Conservation (phyloP, 2,888 invertebrate genomes). For the Miltochrista miniata region DNA sequence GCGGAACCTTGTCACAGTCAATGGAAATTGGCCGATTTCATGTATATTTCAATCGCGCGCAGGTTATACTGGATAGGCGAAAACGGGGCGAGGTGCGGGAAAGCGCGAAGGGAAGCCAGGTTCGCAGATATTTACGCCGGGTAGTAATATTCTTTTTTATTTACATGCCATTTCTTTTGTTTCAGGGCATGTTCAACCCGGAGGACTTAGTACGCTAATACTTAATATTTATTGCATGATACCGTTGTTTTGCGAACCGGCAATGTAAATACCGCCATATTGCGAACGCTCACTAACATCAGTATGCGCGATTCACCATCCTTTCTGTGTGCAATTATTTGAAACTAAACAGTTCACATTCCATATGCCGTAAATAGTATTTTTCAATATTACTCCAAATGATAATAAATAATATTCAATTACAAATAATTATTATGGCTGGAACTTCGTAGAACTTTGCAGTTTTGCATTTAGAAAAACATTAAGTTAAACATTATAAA, state of each 20-base stretch:
- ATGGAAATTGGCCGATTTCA: too few species aligned
- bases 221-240: slow-evolving; percentile 67
- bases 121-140: too few species aligned
- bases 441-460: slow-evolving; percentile 16
- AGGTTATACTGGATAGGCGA: too few species aligned
- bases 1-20: too few species aligned
- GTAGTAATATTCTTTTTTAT: not conserved
- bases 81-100: too few species aligned
- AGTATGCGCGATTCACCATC: slow-evolving; percentile 26
- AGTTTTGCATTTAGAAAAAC: not conserved
- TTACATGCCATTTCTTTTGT: slow-evolving; percentile 50
- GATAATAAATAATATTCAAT: slow-evolving; percentile 22
- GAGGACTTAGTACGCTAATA: slow-evolving; percentile 88
- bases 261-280: slow-evolving; percentile 69
- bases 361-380: slow-evolving; percentile 38
- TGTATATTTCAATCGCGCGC: too few species aligned
- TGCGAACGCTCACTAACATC: slow-evolving; percentile 43
- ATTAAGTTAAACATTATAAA: not conserved
- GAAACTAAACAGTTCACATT: slow-evolving; percentile 46
- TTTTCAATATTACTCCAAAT: slow-evolving; percentile 24
- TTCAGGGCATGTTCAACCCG: slow-evolving; percentile 94
- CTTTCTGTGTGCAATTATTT: slow-evolving; percentile 64
- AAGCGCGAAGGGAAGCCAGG: too few species aligned
- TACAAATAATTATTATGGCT: slow-evolving; percentile 27
- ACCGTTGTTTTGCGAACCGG: slow-evolving; percentile 55